Evolutionary conservation across 2,797 vertebrate genomes (phyloP), one percentile per base, ranked within the genome.

Genomic region (Halcyon badia): DNA sequence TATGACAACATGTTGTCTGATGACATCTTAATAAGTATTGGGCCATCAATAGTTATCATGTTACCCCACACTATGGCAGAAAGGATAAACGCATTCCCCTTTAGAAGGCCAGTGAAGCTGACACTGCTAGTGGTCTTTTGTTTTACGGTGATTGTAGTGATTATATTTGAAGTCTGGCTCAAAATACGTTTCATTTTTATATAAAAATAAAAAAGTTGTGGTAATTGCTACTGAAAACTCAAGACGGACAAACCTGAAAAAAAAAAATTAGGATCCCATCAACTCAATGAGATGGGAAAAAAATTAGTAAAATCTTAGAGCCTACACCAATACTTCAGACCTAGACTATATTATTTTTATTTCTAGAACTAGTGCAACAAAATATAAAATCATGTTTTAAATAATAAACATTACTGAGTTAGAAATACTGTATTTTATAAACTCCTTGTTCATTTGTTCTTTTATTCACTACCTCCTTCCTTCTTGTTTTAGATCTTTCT

Each of bases 1-100:
- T 80, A 75, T 93, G 96, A 95, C 90, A 95, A 92, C 80, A 95
- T 83, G 65, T 94, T 94, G 85, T 76, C 83, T 89, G 75, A 84
- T 66, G 88, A 83, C 56, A 96, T 75, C 48, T 90, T 91, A 91
- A 58, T 92, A 96, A 91, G 77, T 71, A 87, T 65, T 39, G 66
- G 83, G 65, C 90, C 82, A 96, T 96, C 94, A 95, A 76, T 52
- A 94, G 75, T 81, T 82, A 89, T 93, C 91, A 91, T 78, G 87
- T 96, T 94, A 83, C 57, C n/a, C 30, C 37, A 64, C 41, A n/a
- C 62, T 46, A 20, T 78, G 88, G 95, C 94, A 95, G 69, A 94
- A 95, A 83, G 56, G 81, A 97, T 92, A 87, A 96, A 72, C 1
- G 61, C 64, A 87, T 83, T 89, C 39, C 46, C 42, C 68, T 48